Base-by-base conservation (phyloP, 1,140 invertebrate species). In the Pentalonia nigronervosa region DNA sequence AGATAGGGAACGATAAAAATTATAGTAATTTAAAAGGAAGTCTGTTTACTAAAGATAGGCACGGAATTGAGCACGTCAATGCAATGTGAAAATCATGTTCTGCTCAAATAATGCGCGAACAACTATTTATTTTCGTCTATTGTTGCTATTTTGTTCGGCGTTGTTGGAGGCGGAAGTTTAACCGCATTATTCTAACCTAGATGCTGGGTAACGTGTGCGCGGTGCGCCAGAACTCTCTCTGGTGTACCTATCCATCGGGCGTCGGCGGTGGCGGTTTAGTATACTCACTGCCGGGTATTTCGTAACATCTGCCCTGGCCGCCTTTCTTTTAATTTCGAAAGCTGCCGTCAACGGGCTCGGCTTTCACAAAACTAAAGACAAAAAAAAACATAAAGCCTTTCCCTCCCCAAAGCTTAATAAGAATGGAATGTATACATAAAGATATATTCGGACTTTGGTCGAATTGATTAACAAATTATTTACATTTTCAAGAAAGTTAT, bases 321-420 rank as follows among this genome's bases (percentile, higher is more conserved):
- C 91, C 91, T 93, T 93, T 93, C 91, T 93, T 93, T 93, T 86
- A 86, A 93, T 93, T 93, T 93, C 91, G 91, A 93, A 93, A 93
- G 91, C 81, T 93, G 48, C 50, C 47, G 48, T 84, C 30, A 48
- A 93, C 17, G 14, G n/a, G 25, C 34, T 50, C 45, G 34, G 81
- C 91, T 93, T 93, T 93, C 91, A 84, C 91, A 84, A 93, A 92
- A 92, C 36, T 6, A 36, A 93, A 93, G n/a, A 48, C n/a, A 83
- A 76, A 92, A 76, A 92, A 92, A 92, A 92, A 36, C n/a, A 84
- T 53, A 81, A 91, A 47, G 47, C 60, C 90, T 81, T 91, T 48
- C 90, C 67, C 67, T 41, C 67, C 67, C 90, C 41, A 92, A 92
- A 83, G n/a, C 36, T 92, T 92, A 50, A 89, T 56, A 6, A 25